These are phyloP conservation scores for Actinostola sp. DNA, from an alignment of 92 coral and sea anemone species.

Conservation along the genomic window DNA sequence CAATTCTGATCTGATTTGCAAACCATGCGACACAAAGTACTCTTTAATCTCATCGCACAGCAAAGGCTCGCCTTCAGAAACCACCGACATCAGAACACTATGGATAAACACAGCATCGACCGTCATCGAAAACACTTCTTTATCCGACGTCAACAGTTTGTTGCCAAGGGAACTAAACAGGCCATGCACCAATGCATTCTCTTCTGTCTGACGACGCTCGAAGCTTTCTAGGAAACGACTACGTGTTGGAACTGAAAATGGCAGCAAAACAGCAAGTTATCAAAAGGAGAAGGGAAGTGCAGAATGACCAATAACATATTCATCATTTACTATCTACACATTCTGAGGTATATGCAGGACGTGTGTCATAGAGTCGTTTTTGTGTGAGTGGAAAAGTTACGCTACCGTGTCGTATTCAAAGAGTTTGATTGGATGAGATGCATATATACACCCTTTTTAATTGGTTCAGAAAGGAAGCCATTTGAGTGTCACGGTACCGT, in stretches of 20 bases:
- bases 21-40: constrained; percentile 75
- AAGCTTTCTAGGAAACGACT: constrained; percentile 86
- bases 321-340: no score
- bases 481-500: no score
- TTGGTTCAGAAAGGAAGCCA: no score
- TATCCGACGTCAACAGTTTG: constrained; percentile 67
- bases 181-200: constrained; percentile 83
- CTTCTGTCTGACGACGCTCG: constrained; percentile 90
- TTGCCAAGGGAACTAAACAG: constrained; percentile 77
- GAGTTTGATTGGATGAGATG: no score
- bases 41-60: constrained; percentile 80
- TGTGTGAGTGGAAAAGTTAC: no score
- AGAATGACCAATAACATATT: background rate
- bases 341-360: no score
- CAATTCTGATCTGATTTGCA: constrained; percentile 81
- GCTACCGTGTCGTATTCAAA: no score
- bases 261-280: background rate
- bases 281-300: background rate
- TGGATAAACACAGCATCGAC: constrained; percentile 90
- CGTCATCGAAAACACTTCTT: constrained; percentile 64
- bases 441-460: no score
- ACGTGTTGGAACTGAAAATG: constrained; percentile 27
- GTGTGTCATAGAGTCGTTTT: no score
- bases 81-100: constrained; percentile 84
- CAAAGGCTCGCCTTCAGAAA: constrained; percentile 66